A percentile compares a stretch with the other conserved stretches of the same genome.
phyloP scores from a whole-genome alignment of 64 coral and sea anemone species.

The Montipora sp. region DNA sequence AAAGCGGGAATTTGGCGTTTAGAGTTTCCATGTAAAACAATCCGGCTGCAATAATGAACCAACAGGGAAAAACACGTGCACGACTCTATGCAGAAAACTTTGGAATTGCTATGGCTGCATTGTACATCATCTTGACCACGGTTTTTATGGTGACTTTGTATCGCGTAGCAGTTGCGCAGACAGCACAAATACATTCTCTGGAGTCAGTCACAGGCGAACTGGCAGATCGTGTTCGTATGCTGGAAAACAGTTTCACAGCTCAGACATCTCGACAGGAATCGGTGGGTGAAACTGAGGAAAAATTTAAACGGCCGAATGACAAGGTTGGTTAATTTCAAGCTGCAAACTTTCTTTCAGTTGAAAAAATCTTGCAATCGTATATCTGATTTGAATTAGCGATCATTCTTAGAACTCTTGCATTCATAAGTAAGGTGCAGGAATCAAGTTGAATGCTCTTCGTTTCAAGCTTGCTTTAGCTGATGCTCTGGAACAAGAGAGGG shows the following conservation, averaged over 20 bases:
- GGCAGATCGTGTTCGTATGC: conserved; percentile 22
- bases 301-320: conserved; percentile 9
- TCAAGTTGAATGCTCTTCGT: not conserved
- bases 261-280: not conserved
- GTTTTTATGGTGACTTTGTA: conserved; percentile 39
- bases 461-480: conserved; percentile 20
- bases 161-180: conserved; percentile 46
- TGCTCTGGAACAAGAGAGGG: conserved; percentile 1
- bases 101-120: not conserved
- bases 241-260: conserved; percentile 57
- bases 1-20: not conserved
- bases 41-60: conserved; percentile 6
- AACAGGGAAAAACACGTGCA: conserved; percentile 1
- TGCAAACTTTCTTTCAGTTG: not conserved
- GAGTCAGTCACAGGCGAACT: conserved; percentile 38
- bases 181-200: conserved; percentile 38
- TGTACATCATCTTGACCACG: conserved; percentile 33
- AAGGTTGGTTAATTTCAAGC: not conserved
- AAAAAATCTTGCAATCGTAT: not conserved
- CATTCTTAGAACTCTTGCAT: conserved; percentile 2
- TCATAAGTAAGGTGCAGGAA: not conserved
- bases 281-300: conserved; percentile 34
- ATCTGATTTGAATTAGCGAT: conserved; percentile 6
- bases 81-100: not conserved
- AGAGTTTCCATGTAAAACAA: conserved; percentile 21